A percentile compares a stretch with the other conserved stretches of the same genome.
Evolutionary conservation across 37 sponge, comb jelly and placozoan species (phyloP).

Genomic region (Ephydatia muelleri): DNA sequence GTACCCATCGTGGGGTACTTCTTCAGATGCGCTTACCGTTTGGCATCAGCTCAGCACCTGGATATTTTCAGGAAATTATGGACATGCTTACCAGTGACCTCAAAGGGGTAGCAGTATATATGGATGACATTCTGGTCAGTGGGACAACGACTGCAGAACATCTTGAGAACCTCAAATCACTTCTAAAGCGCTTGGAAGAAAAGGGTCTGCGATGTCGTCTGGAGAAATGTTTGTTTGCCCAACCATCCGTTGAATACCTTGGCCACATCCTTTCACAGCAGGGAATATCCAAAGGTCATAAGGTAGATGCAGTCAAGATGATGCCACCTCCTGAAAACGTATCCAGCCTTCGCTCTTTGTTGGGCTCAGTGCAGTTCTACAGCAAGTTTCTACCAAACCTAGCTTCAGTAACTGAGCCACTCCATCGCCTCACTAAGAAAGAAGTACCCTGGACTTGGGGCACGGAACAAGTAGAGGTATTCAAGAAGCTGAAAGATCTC

Average conservation of each 20-base stretch:
- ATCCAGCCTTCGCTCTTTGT: conserved; percentile 30
- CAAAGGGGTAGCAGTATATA: conserved; percentile 18
- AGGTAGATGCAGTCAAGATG: conserved; percentile 30
- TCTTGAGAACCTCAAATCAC: conserved; percentile 16
- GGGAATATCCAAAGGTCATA: conserved; percentile 2
- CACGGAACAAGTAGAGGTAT: not conserved
- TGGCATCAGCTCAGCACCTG: too few relatives aligned
- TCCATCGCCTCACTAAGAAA: conserved; percentile 15
- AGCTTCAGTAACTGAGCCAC: conserved; percentile 19
- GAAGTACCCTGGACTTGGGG: conserved; percentile 28
- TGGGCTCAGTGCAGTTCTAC: conserved; percentile 46
- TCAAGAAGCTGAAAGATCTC: conserved; percentile 2
- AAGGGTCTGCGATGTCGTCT: conserved; percentile 30
- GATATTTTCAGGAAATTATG: conserved; percentile 22
- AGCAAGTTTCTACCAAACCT: conserved; percentile 40
- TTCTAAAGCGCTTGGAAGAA: conserved; percentile 15
- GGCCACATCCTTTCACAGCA: conserved; percentile 34
- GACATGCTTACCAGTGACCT: conserved; percentile 32
- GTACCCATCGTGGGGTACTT: too few relatives aligned
- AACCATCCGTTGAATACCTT: conserved; percentile 26
- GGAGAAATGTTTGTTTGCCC: conserved; percentile 30
- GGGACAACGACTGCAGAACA: conserved; percentile 11
- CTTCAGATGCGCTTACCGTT: too few relatives aligned
- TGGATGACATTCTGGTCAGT: conserved; percentile 32
- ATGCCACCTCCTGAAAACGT: conserved; percentile 40